Conservation (phyloP, 2,888 invertebrate species). For the Thereva unica region DNA sequence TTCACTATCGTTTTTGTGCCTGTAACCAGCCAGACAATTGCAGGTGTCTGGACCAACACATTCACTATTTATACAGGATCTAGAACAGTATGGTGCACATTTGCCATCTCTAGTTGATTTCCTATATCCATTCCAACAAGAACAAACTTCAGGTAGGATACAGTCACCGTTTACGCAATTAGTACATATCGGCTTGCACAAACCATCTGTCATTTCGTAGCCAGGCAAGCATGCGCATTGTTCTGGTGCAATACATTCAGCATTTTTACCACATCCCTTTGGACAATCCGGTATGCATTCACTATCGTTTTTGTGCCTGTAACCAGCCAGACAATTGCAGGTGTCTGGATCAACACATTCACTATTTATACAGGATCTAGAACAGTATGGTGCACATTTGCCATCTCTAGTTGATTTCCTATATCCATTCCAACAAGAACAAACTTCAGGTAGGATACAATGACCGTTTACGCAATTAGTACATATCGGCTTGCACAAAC, state of each 20-base stretch:
- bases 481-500: slow-evolving; percentile 52
- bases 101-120: not conserved
- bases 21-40: no score
- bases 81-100: not conserved
- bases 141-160: no score
- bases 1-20: no score
- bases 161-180: no score
- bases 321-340: no score
- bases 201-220: not conserved
- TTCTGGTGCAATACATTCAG: slow-evolving; percentile 41
- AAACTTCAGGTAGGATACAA: no score
- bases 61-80: slow-evolving; percentile 29
- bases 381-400: not conserved
- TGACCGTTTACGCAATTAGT: no score
- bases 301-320: no score
- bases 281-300: no score
- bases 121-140: slow-evolving; percentile 2
- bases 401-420: not conserved
- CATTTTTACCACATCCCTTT: no score
- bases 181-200: slow-evolving; percentile 52
- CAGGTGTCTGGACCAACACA: no score
- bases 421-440: not conserved
- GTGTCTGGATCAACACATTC: no score
- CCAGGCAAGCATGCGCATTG: not conserved
- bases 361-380: slow-evolving; percentile 30